Evolutionary conservation across 2,113 vertebrate species (phyloP), one percentile per base, ranked within the genome.

Genomic region (Lipophrys pholis): DNA sequence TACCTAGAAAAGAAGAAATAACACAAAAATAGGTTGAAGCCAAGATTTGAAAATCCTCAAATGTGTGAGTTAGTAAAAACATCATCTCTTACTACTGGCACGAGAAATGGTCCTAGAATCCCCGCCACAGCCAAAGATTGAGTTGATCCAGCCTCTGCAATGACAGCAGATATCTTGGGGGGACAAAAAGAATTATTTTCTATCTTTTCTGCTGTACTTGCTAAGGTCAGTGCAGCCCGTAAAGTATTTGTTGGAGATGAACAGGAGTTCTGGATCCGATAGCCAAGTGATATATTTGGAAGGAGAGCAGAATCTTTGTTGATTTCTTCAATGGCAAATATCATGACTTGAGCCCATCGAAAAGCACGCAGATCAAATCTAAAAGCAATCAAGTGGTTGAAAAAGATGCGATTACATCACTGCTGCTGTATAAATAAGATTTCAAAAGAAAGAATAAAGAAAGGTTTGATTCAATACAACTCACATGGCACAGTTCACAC

Each of bases 351-450:
- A 1, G 89, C 91, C 93, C 93, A 94, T 9, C 93, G 87, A 63
- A 93, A 94, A 53, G 90, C 92, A 67, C 91, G 84, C 14, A 93
- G 65, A 56, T 95, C 93, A 85, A 94, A 93, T 59, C 94, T 95
- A 69, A 41, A 38, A 3, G 9, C 45, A 49, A 38, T 7, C 21
- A 30, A 2, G 21, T 30, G 21, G 21, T 30, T 30, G 21, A 30
- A 30, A 30, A 30, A 30, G 21, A 30, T 30, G 4, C 2, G 59
- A 5, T 11, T 48, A 30, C 21, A 30, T 30, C 6, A 5, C 12
- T 8, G 30, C 11, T 6, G 10, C 12, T 6, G 45, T 30, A 0
- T 3, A 6, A 53, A 61, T 41, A 15, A 69, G 5, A 59, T 21
- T 5, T 48, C 9, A n/a, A 14, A 30, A 60, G 1, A 6, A 12